Conservation (phyloP, 2,113 vertebrate genomes). For the Condylura cristata region DNA sequence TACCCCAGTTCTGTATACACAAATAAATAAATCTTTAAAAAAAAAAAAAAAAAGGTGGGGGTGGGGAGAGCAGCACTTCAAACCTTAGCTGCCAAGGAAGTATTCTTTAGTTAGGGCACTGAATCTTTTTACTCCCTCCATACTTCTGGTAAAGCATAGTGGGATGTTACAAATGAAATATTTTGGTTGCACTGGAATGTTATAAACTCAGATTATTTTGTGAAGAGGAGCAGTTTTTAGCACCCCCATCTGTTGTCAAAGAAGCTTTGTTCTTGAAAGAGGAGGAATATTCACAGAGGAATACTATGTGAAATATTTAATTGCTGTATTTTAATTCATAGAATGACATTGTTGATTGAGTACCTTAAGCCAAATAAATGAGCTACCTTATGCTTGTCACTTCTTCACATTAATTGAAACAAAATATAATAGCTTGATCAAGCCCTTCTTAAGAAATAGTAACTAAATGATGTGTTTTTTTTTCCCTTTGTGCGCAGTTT, state of each 20-base stretch:
- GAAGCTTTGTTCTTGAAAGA: neutral
- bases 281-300: neutral
- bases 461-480: slow-evolving; percentile 41
- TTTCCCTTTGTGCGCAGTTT: slow-evolving; percentile 54
- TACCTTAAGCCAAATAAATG: slow-evolving; percentile 47
- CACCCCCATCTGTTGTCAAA: neutral
- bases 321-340: slow-evolving; percentile 48
- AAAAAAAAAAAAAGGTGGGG: no score
- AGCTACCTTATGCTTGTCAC: slow-evolving; percentile 22
- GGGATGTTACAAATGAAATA: neutral
- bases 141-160: neutral
- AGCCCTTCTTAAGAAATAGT: slow-evolving; percentile 31
- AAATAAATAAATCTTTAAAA: no score
- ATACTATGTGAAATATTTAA: neutral
- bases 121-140: neutral
- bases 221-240: neutral
- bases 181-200: neutral
- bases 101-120: neutral
- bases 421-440: slow-evolving; percentile 64
- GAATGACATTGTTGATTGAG: slow-evolving; percentile 33
- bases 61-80: neutral
- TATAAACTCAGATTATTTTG: neutral
- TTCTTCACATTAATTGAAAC: slow-evolving; percentile 60
- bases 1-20: no score
- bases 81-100: neutral